Evolutionary conservation across 2,888 invertebrate genomes (phyloP).

Genomic region (Ophion ellenae): DNA sequence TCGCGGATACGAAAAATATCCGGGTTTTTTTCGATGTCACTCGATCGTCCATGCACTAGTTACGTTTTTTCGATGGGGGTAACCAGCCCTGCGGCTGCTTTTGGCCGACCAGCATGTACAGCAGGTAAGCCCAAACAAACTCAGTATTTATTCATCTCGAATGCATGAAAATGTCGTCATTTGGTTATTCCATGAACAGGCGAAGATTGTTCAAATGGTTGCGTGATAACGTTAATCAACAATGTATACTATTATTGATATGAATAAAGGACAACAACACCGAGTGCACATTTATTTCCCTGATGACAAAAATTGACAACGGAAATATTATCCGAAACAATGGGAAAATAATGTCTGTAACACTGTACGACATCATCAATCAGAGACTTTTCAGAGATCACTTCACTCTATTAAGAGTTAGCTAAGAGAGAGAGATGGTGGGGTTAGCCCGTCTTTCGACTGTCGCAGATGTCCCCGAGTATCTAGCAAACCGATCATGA

Average conservation of each 20-base stretch:
- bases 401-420: conserved; percentile 30
- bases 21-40: conserved; percentile 50
- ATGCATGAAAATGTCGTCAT: too few relatives aligned
- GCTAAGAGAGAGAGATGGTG: not conserved
- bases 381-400: conserved; percentile 54
- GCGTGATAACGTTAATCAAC: not conserved
- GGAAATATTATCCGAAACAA: conserved; percentile 13
- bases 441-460: conserved; percentile 19
- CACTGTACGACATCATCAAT: conserved; percentile 43
- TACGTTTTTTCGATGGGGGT: conserved; percentile 26
- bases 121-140: not conserved
- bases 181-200: not conserved
- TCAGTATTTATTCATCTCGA: too few relatives aligned
- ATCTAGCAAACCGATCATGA: conserved; percentile 70
- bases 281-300: not conserved
- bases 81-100: conserved; percentile 35
- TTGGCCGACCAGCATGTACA: conserved; percentile 18
- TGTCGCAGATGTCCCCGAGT: conserved; percentile 70
- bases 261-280: not conserved
- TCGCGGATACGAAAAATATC: conserved; percentile 39
- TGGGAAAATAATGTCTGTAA: not conserved
- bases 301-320: not conserved
- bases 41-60: conserved; percentile 15
- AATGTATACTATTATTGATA: not conserved
- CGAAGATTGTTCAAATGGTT: not conserved